Percentiles rank a stretch among this genome's conserved stretches.
phyloP scores from a whole-genome alignment of 1,140 invertebrate species.

The Oreohelix idahoensis region DNA sequence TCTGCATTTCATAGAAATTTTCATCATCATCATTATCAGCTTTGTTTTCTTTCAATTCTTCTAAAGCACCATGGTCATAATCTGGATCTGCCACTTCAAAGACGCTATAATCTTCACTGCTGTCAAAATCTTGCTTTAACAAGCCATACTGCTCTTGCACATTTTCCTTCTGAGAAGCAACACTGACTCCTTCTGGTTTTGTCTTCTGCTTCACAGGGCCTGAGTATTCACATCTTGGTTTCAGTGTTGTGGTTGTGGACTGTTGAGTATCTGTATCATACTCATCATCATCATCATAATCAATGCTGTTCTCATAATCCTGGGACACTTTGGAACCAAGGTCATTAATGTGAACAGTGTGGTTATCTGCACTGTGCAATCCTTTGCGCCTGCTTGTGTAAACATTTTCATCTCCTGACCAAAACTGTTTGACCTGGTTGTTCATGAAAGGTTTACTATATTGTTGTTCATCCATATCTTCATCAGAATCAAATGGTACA shows the following conservation, averaged over 20 bases:
- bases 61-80: background rate
- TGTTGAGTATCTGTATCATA: background rate
- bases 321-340: background rate
- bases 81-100: slow-evolving; percentile 4
- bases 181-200: background rate
- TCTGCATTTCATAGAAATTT: background rate
- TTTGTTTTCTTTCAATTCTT: background rate
- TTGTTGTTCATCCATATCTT: background rate
- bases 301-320: background rate
- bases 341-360: background rate
- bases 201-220: background rate
- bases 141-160: background rate
- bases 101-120: background rate
- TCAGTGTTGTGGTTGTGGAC: background rate
- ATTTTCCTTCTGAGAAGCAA: background rate
- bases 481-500: background rate
- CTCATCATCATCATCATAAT: slow-evolving; percentile 13
- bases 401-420: background rate
- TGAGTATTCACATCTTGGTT: slow-evolving; percentile 18
- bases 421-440: background rate
- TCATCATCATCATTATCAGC: background rate
- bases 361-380: background rate
- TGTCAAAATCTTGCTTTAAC: background rate
- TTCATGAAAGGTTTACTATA: background rate
- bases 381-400: background rate